Conservation (phyloP, 1,140 invertebrate species). For the Lasioglossum albipes region DNA sequence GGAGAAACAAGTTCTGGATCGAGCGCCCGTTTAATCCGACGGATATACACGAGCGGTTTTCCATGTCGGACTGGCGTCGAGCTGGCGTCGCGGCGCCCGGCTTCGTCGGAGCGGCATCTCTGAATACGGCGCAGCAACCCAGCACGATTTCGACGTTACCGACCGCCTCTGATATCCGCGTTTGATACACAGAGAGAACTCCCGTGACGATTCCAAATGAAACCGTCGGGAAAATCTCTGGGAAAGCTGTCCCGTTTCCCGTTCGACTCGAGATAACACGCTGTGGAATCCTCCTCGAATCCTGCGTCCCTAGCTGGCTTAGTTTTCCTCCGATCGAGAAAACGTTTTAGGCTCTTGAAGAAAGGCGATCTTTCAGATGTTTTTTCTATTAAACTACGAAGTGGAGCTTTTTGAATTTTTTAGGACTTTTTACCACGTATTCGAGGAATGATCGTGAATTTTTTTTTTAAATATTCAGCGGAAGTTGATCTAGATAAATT, state of each 20-base stretch:
- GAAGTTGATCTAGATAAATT: too few relatives aligned
- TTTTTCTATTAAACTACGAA: too few relatives aligned
- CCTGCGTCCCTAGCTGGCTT: background rate
- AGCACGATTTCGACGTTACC: conserved; percentile 42
- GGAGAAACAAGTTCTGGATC: background rate
- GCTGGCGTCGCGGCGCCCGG: background rate
- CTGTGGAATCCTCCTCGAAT: too few relatives aligned
- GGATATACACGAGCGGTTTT: background rate
- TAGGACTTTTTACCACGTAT: too few relatives aligned
- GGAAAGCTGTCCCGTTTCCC: background rate
- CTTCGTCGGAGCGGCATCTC: conserved; percentile 38
- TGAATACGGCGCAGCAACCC: conserved; percentile 32
- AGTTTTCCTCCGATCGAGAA: background rate
- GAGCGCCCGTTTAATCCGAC: background rate
- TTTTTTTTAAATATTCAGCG: too few relatives aligned
- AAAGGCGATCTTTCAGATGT: too few relatives aligned
- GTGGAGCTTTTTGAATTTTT: too few relatives aligned
- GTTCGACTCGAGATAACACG: too few relatives aligned
- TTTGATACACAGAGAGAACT: conserved; percentile 1
- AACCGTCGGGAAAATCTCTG: background rate
- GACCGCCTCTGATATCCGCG: conserved; percentile 38
- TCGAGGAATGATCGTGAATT: too few relatives aligned
- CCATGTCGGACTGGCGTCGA: background rate
- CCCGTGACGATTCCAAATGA: background rate
- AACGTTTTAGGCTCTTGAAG: too few relatives aligned